Evolutionary conservation across 2,888 invertebrate genomes (phyloP), one percentile per base, ranked within the genome.

Genomic region (Ophioninae sp.): DNA sequence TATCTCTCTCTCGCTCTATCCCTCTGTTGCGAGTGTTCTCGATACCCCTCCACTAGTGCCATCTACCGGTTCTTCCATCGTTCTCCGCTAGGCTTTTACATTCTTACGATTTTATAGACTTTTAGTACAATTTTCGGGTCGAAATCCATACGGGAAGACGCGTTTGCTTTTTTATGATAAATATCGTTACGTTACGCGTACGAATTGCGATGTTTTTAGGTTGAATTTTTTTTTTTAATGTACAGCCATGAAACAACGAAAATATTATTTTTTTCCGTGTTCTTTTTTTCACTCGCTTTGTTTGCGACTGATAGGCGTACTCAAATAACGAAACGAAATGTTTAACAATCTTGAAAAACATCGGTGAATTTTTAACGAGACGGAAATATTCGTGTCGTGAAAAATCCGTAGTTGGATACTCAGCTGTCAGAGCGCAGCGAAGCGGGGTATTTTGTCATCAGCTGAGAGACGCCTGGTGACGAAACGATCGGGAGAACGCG

Each of bases 371-470:
- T 23, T 63, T 68, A 58, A 37, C 56, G 59, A 76, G 22, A 22
- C 20, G 44, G 22, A 67, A 65, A 39, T 13, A 41, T 75, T 64
- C 51, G 20, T 23, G 9, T 23, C 30, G 20, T 67, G 67, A 58
- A 67, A 30, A 76, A 67, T 58, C 30, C 22, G 76, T 59, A 41
- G 76, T 67, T 59, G 67, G 64, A 56, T 67, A 37, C 81, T 84
- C 84, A 84, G 84, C 84, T 84, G 81, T 81, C 72, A 81, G 63
- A 76, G 71, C 56, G 74, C 61, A 73, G 74, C 63, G 41, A 58
- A 79, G 63, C 56, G 67, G 74, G 74, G 83, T 76, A 81, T 78
- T 85, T 83, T 85, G 81, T 83, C 84, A 85, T 85, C 85, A 85
- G 85, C 85, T 85, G 85, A 79, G 85, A 83, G 82, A 76, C 64